Evolutionary conservation across 2,113 vertebrate genomes (phyloP).

Genomic region (Gasterosteus nipponicus): DNA sequence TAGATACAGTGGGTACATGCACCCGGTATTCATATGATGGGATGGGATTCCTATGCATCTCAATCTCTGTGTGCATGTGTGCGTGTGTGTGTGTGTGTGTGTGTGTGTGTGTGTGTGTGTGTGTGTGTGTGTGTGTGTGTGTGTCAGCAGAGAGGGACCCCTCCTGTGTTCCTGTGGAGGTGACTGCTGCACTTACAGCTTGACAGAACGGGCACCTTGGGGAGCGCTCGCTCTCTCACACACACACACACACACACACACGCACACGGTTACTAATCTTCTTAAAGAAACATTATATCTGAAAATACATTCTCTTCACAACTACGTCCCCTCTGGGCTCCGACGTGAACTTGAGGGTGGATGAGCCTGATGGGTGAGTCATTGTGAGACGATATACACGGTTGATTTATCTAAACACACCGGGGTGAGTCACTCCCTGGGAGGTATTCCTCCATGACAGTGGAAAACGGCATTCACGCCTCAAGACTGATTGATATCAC

Average conservation of each 20-base stretch:
- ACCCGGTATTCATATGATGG: not conserved
- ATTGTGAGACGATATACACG: slow-evolving; percentile 2
- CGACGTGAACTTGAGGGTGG: not conserved
- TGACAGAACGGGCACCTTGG: slow-evolving; percentile 79
- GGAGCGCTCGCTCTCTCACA: slow-evolving; percentile 50
- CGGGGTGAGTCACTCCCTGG: slow-evolving; percentile 46
- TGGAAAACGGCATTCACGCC: slow-evolving; percentile 22
- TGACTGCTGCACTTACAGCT: slow-evolving; percentile 77
- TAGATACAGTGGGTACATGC: not conserved
- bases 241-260: slow-evolving; percentile 1
- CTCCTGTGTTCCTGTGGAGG: slow-evolving; percentile 68
- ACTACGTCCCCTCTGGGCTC: not conserved
- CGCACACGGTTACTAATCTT: not conserved
- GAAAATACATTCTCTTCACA: not conserved
- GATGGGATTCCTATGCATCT: slow-evolving; percentile 50
- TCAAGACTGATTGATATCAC: slow-evolving; percentile 28
- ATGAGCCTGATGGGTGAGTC: slow-evolving; percentile 19
- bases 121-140: slow-evolving; percentile 25
- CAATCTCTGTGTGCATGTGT: not conserved
- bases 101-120: slow-evolving; percentile 39
- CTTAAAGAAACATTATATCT: not conserved
- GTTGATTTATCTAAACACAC: slow-evolving; percentile 23
- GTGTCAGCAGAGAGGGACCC: slow-evolving; percentile 59
- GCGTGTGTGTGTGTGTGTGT: slow-evolving; percentile 23
- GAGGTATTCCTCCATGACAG: slow-evolving; percentile 39